A percentile compares a stretch with the other conserved stretches of the same genome.
These are phyloP conservation scores for Tokudaia muenninki DNA, from an alignment of 2,797 vertebrate genomes.

Conservation along the genomic window DNA sequence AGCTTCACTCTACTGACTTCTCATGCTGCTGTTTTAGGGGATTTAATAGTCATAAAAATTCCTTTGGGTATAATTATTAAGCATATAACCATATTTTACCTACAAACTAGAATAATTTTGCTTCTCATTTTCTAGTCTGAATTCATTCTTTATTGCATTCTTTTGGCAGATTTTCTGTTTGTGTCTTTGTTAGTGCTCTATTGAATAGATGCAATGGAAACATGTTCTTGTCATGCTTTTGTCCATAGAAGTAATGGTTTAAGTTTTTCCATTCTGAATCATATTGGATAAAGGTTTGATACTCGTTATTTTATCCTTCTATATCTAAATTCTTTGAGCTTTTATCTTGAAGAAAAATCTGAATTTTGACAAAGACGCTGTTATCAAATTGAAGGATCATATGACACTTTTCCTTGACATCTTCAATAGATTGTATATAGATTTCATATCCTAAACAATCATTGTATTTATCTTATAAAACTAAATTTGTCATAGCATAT, in stretches of 20 bases:
- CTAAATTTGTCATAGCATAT: not conserved
- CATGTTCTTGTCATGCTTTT: not conserved
- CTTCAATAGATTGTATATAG: not conserved
- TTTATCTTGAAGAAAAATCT: not conserved
- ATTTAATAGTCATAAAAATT: not conserved
- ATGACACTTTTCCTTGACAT: not conserved
- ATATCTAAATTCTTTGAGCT: not conserved
- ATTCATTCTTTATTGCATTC: not conserved
- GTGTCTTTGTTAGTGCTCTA: not conserved
- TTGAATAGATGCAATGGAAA: not conserved
- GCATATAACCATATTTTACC: not conserved
- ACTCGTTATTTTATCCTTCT: not conserved
- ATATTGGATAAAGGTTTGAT: not conserved
- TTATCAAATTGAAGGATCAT: not conserved
- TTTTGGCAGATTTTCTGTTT: not conserved
- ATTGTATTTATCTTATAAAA: not conserved
- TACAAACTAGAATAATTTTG: not conserved
- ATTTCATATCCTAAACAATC: not conserved
- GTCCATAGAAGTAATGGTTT: not conserved
- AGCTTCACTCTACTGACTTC: not conserved
- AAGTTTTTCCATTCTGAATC: not conserved
- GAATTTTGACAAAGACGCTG: not conserved
- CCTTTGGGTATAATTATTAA: not conserved
- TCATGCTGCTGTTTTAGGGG: not conserved
- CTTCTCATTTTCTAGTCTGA: not conserved